These are phyloP conservation scores for Pteropus alecto DNA, from an alignment of 2,113 vertebrate species.

Conservation along the genomic window DNA sequence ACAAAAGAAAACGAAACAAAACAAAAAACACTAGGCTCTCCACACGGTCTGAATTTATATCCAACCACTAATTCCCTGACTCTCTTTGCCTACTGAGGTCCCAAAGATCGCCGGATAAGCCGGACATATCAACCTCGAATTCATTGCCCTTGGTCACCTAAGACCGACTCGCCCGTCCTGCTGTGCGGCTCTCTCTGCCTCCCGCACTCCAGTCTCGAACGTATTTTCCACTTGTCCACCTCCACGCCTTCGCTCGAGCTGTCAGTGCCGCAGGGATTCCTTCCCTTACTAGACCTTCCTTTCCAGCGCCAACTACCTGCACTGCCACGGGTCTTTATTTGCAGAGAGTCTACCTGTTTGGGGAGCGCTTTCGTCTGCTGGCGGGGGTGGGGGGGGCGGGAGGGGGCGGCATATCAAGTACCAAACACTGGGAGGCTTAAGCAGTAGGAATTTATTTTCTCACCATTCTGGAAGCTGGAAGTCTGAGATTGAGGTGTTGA, in stretches of 20 bases:
- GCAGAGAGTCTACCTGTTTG: not conserved
- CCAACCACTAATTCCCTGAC: accelerated
- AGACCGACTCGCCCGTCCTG: not conserved
- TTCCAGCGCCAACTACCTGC: not conserved
- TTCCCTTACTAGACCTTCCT: accelerated
- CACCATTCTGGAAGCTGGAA: not conserved
- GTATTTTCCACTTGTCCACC: not conserved
- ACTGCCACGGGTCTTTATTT: not conserved
- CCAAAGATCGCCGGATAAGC: not conserved
- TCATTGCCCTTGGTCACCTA: not conserved
- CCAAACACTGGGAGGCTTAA: not conserved
- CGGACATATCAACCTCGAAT: not conserved
- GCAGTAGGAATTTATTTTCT: not conserved
- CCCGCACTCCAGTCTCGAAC: not conserved
- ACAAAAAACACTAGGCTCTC: not conserved
- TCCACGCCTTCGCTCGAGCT: not conserved
- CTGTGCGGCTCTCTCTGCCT: not conserved
- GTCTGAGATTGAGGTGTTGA: no score
- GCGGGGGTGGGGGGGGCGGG: no score
- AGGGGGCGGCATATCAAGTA: not conserved
- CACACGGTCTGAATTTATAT: not conserved
- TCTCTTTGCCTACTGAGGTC: not conserved
- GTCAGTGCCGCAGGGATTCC: not conserved
- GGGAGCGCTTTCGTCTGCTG: not conserved
- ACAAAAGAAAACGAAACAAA: no score